Percentiles rank a stretch among this genome's conserved stretches.
Evolutionary conservation across 2,797 vertebrate species (phyloP).

Genomic region (Cuniculus paca): DNA sequence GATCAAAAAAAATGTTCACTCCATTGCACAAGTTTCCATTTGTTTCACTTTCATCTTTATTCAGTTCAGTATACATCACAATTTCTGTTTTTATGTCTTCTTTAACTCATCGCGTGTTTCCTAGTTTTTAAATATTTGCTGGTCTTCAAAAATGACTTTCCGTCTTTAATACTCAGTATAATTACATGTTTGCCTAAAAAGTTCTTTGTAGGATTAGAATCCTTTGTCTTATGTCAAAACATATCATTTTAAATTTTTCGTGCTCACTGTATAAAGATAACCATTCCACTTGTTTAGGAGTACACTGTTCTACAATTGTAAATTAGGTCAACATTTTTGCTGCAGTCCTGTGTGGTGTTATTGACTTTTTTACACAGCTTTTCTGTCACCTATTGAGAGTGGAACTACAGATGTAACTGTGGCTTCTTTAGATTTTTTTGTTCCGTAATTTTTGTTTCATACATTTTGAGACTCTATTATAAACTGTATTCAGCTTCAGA

Average conservation of each 20-base stretch:
- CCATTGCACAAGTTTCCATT: background rate
- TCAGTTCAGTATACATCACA: background rate
- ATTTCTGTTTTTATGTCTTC: background rate
- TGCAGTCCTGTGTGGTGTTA: background rate
- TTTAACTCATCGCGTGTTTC: background rate
- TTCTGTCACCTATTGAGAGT: background rate
- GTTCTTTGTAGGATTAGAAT: background rate
- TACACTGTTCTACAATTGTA: background rate
- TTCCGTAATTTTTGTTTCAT: background rate
- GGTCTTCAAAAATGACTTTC: background rate
- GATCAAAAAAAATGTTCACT: background rate
- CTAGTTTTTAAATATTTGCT: background rate
- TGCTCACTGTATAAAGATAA: background rate
- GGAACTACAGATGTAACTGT: background rate
- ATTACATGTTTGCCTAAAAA: background rate
- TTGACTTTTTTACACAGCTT: background rate
- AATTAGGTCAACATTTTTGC: background rate
- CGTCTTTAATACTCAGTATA: background rate
- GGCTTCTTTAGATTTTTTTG: background rate
- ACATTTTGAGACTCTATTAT: background rate
- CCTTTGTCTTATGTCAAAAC: background rate
- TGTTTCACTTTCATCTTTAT: background rate
- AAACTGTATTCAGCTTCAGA: background rate
- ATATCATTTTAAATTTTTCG: background rate
- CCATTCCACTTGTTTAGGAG: background rate